These are phyloP conservation scores for Mongoloraphidia duomilia DNA, from an alignment of 2,888 invertebrate species.

Conservation along the genomic window DNA sequence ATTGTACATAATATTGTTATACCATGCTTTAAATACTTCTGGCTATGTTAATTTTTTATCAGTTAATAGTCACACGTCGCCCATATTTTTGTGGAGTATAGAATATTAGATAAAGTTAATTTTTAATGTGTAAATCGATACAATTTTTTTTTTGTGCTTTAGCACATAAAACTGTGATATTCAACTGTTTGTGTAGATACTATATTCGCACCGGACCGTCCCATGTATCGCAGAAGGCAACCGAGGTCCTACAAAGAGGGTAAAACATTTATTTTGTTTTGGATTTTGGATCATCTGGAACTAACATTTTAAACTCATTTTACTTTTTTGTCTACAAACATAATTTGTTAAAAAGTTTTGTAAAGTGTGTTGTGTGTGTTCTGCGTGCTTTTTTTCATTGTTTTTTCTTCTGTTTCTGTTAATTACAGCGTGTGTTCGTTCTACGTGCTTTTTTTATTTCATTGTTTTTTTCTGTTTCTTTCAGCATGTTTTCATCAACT, in stretches of 20 bases:
- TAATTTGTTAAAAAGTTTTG: too few relatives aligned
- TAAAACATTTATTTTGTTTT: slow-evolving; percentile 23
- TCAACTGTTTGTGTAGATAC: slow-evolving; percentile 31
- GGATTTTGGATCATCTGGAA: slow-evolving; percentile 8
- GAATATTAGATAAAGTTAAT: background rate
- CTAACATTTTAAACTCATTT: too few relatives aligned
- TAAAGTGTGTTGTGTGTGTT: too few relatives aligned
- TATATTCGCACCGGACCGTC: slow-evolving; percentile 34
- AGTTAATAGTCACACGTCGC: background rate
- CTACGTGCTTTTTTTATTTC: too few relatives aligned
- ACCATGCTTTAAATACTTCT: background rate
- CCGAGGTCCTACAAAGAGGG: slow-evolving; percentile 40
- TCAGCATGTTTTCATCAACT: too few relatives aligned
- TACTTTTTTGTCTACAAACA: too few relatives aligned
- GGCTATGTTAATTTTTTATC: background rate
- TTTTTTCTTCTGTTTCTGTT: too few relatives aligned
- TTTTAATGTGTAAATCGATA: background rate
- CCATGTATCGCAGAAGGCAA: slow-evolving; percentile 31
- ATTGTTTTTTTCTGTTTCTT: too few relatives aligned
- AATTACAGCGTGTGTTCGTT: too few relatives aligned
- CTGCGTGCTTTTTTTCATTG: too few relatives aligned
- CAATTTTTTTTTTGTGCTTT: background rate
- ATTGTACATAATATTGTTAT: background rate
- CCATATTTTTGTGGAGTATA: too few relatives aligned
- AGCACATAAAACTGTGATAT: slow-evolving; percentile 6